phyloP scores from a whole-genome alignment of 2,113 vertebrate genomes.

The Pangasianodon hypophthalmus region DNA sequence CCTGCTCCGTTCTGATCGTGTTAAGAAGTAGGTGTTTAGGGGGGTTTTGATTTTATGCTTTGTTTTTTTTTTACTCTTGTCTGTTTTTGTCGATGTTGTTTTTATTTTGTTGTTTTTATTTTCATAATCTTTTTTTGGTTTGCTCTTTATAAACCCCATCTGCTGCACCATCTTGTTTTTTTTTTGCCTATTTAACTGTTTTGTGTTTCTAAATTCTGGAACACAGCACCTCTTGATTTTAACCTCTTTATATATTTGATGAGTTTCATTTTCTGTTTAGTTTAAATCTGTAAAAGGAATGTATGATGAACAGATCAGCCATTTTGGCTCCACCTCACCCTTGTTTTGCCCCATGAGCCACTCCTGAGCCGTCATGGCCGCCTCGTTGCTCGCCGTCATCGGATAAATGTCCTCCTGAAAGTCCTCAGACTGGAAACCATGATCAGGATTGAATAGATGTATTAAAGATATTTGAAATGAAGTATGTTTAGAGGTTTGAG shows the following conservation, averaged over 20 bases:
- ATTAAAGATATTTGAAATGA: background rate
- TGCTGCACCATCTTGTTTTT: background rate
- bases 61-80: no score
- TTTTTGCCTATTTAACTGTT: no score
- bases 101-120: background rate
- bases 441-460: background rate
- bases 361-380: slow-evolving; percentile 85
- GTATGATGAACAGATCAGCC: background rate
- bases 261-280: background rate
- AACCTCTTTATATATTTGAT: background rate
- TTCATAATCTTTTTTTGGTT: background rate
- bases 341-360: slow-evolving; percentile 86
- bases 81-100: no score
- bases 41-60: no score
- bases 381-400: slow-evolving; percentile 79
- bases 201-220: background rate
- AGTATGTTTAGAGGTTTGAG: background rate
- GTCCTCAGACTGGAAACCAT: slow-evolving; percentile 74
- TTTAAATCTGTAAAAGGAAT: background rate
- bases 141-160: background rate
- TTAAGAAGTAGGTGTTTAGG: no score
- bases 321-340: slow-evolving; percentile 72
- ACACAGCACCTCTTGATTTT: background rate
- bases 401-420: slow-evolving; percentile 95
- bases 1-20: no score